Conservation (phyloP, 64 coral and sea anemone genomes). For the Montipora cactus region DNA sequence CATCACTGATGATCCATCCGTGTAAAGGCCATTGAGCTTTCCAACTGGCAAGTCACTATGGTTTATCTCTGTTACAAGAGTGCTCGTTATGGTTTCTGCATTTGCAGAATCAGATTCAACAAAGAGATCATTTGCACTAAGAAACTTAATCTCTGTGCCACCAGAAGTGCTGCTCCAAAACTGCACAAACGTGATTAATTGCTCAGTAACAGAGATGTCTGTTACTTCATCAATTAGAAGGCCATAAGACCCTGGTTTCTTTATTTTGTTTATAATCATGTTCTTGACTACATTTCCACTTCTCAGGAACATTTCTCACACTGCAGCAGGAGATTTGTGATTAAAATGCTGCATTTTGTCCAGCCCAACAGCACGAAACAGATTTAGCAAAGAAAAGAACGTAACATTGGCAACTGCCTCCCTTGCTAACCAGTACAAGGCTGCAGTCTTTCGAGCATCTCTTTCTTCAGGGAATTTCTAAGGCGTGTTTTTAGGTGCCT, state of each 20-base stretch:
- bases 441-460: constrained; percentile 62
- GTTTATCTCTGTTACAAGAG: constrained; percentile 2
- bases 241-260: not conserved
- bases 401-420: constrained; percentile 34
- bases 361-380: constrained; percentile 19
- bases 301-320: constrained; percentile 5
- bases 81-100: constrained; percentile 23
- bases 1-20: constrained; percentile 65
- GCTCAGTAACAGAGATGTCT: constrained; percentile 15
- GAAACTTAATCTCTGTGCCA: constrained; percentile 9
- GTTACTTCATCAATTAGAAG: constrained; percentile 23
- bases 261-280: not conserved
- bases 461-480: constrained; percentile 64
- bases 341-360: constrained; percentile 58
- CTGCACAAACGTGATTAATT: constrained; percentile 59
- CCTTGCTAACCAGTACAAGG: constrained; percentile 60
- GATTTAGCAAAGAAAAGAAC: constrained; percentile 30
- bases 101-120: constrained; percentile 42
- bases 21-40: constrained; percentile 7
- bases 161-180: constrained; percentile 54
- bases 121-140: constrained; percentile 34
- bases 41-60: constrained; percentile 19
- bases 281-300: not conserved
- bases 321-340: constrained; percentile 30
- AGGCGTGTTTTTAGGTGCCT: constrained; percentile 54